phyloP scores from a whole-genome alignment of 2,888 invertebrate genomes.

The Chironomus riparius region DNA sequence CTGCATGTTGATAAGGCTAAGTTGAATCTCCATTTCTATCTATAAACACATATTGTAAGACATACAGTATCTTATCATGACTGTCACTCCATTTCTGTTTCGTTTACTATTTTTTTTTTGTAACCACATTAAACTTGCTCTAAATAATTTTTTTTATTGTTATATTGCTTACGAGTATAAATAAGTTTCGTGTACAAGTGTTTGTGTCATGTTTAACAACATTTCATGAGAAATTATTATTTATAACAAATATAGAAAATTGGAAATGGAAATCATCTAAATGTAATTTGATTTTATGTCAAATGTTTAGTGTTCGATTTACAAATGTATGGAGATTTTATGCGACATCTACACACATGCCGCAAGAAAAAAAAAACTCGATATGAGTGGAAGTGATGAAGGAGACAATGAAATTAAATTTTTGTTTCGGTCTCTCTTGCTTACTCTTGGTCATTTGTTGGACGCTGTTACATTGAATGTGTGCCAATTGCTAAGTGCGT shows the following conservation, averaged over 20 bases:
- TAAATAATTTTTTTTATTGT: neutral
- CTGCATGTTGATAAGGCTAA: neutral
- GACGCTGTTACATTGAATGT: too few species aligned
- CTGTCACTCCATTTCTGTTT: neutral
- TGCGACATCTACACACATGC: neutral
- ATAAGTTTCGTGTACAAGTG: neutral
- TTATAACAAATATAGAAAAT: neutral
- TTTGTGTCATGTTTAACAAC: neutral
- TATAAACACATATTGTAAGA: neutral
- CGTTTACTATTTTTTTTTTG: neutral
- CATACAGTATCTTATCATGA: too few species aligned
- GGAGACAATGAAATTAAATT: too few species aligned
- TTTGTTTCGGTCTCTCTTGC: too few species aligned
- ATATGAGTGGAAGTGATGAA: too few species aligned
- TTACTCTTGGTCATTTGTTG: too few species aligned
- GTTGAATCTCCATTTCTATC: neutral
- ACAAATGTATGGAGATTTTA: neutral
- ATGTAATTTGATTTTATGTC: constrained; percentile 14
- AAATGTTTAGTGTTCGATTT: neutral
- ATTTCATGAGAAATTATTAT: neutral
- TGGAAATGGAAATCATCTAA: constrained; percentile 6
- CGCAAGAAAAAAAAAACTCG: too few species aligned
- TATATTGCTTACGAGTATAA: neutral
- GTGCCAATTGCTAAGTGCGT: too few species aligned
- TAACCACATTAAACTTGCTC: neutral